A percentile compares a stretch with the other conserved stretches of the same genome.
These are phyloP conservation scores for Urocolius indicus DNA, from an alignment of 2,113 vertebrate genomes.

Conservation along the genomic window DNA sequence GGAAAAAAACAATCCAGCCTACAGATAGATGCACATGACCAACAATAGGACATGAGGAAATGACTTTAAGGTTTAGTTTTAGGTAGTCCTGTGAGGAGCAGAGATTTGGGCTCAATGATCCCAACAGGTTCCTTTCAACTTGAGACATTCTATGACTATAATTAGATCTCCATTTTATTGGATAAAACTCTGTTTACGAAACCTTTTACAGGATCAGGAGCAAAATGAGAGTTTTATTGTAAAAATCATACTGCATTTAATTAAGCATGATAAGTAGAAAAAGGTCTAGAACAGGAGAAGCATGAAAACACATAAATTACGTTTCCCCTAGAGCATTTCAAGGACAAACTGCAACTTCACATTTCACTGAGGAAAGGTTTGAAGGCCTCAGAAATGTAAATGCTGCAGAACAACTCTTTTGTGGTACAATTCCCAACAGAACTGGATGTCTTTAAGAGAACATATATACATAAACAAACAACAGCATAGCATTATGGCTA, in stretches of 20 bases:
- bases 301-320: background rate
- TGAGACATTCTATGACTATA: background rate
- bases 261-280: background rate
- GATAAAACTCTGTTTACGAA: background rate
- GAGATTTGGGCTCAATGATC: background rate
- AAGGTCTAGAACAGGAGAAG: background rate
- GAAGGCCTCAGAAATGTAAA: conserved; percentile 23
- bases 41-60: fast-evolving
- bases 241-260: background rate
- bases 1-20: background rate
- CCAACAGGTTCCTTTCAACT: background rate
- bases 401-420: background rate
- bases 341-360: background rate
- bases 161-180: background rate
- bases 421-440: background rate
- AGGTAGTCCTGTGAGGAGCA: background rate
- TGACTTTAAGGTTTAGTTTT: background rate
- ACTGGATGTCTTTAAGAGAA: background rate
- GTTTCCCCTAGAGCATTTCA: background rate
- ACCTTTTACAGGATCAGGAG: background rate
- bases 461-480: background rate
- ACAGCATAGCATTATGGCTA: background rate
- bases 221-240: background rate
- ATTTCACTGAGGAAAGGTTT: background rate
- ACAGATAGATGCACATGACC: background rate